Evolutionary conservation across 1,140 invertebrate genomes (phyloP), one percentile per base, ranked within the genome.

Genomic region (Caerostris darwini): DNA sequence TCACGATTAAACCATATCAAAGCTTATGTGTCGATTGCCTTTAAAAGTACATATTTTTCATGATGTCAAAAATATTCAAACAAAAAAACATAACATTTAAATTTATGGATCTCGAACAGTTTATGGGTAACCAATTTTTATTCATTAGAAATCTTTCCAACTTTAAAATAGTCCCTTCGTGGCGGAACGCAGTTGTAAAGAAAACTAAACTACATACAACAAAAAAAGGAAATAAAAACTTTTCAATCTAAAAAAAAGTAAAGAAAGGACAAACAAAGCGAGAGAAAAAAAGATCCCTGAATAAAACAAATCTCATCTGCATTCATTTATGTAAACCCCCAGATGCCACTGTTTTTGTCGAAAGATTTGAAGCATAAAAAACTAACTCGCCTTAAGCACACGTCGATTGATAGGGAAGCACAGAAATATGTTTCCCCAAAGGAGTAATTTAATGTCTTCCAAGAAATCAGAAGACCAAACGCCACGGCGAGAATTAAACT

Each of bases 291-390:
- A 50, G 12, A 3, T 3, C 34, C 12, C 34, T 4, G 34, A 34
- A 77, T 77, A 77, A 77, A 77, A 53, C 69, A 77, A 77, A 77
- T 53, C 69, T 77, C 69, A 77, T 77, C 69, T 77, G 69, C 69
- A 77, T 77, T 77, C 34, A 34, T 50, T 77, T 50, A 77, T 34
- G 19, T 77, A 8, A 71, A 71, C 34, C 69, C 8, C 34, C 3
- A 53, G 8, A 77, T 8, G 10, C 69, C 69, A 77, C 3, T 50
- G 69, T 77, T 77, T 53, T 77, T 77, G 69, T 10, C 10, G 34
- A 10, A 34, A 8, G 69, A 77, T 77, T 34, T 77, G 69, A 34
- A 50, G 19, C 50, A 12, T 77, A 12, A 34, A 34, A 77, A 77
- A 77, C 69, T 50, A 77, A 50, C 50, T 77, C 8, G 34, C 69